These are phyloP conservation scores for Atta colombica DNA, from an alignment of 1,140 invertebrate genomes.

Conservation along the genomic window DNA sequence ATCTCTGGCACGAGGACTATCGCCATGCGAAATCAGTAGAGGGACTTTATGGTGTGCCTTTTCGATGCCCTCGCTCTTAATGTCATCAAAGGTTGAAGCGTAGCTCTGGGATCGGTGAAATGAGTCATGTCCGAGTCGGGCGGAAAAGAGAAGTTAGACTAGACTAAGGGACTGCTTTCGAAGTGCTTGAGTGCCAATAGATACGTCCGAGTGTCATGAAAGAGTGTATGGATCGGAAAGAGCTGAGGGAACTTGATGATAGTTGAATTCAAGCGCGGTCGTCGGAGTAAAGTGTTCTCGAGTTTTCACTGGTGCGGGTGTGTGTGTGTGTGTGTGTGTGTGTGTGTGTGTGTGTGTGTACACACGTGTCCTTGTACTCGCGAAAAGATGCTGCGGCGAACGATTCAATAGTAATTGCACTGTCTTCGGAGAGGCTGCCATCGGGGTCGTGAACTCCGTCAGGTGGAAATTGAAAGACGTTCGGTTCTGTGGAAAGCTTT, in stretches of 20 bases:
- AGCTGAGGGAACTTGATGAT: constrained; percentile 29
- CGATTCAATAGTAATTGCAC: constrained; percentile 55
- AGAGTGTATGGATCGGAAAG: constrained; percentile 25
- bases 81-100: constrained; percentile 51
- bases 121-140: neutral
- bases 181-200: constrained; percentile 54
- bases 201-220: constrained; percentile 60
- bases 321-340: no score
- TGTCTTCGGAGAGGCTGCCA: neutral
- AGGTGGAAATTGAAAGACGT: constrained; percentile 34
- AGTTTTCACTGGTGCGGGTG: constrained; percentile 29
- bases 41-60: constrained; percentile 5
- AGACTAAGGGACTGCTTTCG: constrained; percentile 34
- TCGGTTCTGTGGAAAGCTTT: neutral
- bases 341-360: neutral
- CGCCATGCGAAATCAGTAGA: neutral
- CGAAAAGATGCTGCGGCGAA: constrained; percentile 14
- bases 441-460: neutral
- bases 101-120: neutral
- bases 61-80: constrained; percentile 37
- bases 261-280: constrained; percentile 46
- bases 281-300: constrained; percentile 45
- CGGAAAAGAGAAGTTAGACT: constrained; percentile 29
- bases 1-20: neutral
- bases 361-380: constrained; percentile 30